Evolutionary conservation across 2,797 vertebrate species (phyloP), one percentile per base, ranked within the genome.

Genomic region (Podargus strigoides): DNA sequence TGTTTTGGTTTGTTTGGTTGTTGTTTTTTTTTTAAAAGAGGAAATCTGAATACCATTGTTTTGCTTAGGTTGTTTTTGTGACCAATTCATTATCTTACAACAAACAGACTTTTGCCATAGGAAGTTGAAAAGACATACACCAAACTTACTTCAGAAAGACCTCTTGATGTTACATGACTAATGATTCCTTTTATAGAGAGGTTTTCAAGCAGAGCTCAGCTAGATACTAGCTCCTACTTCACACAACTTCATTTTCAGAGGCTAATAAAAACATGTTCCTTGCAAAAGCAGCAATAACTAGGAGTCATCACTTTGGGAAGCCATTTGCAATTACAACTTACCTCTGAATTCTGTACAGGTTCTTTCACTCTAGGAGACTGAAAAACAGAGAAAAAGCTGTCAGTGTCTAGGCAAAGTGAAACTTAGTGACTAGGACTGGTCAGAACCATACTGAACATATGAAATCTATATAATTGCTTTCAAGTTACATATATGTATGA

Each of bases 341-440:
- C 99, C 98, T 99, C 99, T 11, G 99, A 98, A 96, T 98, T 98
- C 95, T 98, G 98, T 52, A 98, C 90, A 78, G 98, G 98, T 87
- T 99, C 99, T 98, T 99, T 99, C 96, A 99, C 99, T 98, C 99
- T 98, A n/a, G 99, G 99, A 93, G 99, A 99, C 99, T 99, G 92
- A 94, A 97, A 96, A 93, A 96, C 80, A 90, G 85, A 60, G 60
- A 93, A 93, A 91, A 94, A 63, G 6, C 23, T 78, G 28, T 86
- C 50, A 88, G 9, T 50, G 18, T 46, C 36, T 44, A 36, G 21
- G 53, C 21, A 58, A 55, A 93, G 11, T n/a, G 18, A 88, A 81
- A 30, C 5, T 44, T 53, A 26, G 1, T 59, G 47, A 56, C 37
- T 10, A 58, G 10, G 44, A 70, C 39, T 52, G 81, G 23, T 59